Percentiles rank a stretch among this genome's conserved stretches.
Evolutionary conservation across 2,797 vertebrate genomes (phyloP).

Genomic region (Anas flavirostris): DNA sequence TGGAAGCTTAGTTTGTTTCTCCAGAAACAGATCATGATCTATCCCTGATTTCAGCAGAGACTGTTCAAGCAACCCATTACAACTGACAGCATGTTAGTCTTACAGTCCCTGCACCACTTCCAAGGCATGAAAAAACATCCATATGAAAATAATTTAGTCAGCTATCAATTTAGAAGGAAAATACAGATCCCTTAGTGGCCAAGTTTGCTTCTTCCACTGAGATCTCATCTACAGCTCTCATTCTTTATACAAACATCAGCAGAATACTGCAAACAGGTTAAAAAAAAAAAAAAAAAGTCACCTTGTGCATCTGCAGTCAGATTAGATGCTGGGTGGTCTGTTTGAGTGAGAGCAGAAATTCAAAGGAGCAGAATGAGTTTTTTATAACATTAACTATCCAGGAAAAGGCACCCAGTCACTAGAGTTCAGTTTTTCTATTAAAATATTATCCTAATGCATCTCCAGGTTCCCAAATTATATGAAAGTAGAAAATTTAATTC

Average conservation of each 20-base stretch:
- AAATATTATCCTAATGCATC: background rate
- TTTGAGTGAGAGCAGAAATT: background rate
- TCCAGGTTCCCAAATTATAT: background rate
- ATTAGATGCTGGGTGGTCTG: background rate
- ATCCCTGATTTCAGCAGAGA: background rate
- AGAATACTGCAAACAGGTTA: background rate
- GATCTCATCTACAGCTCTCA: background rate
- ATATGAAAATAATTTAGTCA: background rate
- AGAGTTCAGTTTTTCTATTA: background rate
- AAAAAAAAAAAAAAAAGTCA: background rate
- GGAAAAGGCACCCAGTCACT: background rate
- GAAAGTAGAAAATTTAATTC: background rate
- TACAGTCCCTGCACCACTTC: background rate
- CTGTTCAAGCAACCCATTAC: background rate
- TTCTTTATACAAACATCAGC: background rate
- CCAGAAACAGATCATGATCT: background rate
- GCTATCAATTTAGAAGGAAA: background rate
- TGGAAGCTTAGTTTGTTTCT: background rate
- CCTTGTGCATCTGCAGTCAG: background rate
- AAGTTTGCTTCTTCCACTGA: background rate
- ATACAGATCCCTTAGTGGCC: background rate
- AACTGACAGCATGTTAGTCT: fast-evolving
- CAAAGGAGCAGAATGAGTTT: background rate
- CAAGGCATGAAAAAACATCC: background rate
- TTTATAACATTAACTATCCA: background rate